These are phyloP conservation scores for Chorisops tibialis DNA, from an alignment of 2,888 invertebrate genomes.

Conservation along the genomic window DNA sequence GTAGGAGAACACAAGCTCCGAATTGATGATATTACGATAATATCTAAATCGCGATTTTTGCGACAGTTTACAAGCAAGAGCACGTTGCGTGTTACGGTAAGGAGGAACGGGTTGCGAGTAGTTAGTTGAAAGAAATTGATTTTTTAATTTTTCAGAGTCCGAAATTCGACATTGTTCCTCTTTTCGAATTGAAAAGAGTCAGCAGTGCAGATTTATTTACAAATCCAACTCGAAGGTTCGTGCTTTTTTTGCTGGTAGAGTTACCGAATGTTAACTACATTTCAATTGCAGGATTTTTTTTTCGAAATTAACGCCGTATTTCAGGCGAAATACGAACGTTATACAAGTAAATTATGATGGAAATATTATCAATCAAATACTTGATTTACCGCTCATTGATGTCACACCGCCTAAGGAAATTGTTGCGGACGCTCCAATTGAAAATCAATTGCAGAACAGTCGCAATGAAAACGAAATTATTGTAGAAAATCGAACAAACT, in stretches of 20 bases:
- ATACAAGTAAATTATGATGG: not conserved
- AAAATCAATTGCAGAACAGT: too few relatives aligned
- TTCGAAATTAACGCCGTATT: not conserved
- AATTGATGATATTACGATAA: not conserved
- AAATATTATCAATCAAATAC: not conserved
- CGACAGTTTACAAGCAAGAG: not conserved
- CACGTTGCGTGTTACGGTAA: constrained; percentile 9
- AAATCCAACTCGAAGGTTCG: too few relatives aligned
- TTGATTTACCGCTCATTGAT: not conserved
- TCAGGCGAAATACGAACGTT: not conserved
- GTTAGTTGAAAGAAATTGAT: too few relatives aligned
- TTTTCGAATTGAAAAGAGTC: constrained; percentile 5
- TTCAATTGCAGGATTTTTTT: not conserved
- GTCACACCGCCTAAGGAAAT: too few relatives aligned
- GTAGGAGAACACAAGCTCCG: too few relatives aligned
- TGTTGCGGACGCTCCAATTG: too few relatives aligned
- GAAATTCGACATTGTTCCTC: constrained; percentile 2
- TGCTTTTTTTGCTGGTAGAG: too few relatives aligned
- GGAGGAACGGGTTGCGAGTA: too few relatives aligned
- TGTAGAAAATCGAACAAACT: too few relatives aligned
- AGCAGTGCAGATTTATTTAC: not conserved
- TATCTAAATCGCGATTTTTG: not conserved
- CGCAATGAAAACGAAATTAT: not conserved
- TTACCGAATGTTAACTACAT: too few relatives aligned
- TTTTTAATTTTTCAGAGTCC: not conserved